Percentiles rank a stretch among this genome's conserved stretches.
Evolutionary conservation across 2,888 invertebrate species (phyloP).

Genomic region (Netelia melanura): DNA sequence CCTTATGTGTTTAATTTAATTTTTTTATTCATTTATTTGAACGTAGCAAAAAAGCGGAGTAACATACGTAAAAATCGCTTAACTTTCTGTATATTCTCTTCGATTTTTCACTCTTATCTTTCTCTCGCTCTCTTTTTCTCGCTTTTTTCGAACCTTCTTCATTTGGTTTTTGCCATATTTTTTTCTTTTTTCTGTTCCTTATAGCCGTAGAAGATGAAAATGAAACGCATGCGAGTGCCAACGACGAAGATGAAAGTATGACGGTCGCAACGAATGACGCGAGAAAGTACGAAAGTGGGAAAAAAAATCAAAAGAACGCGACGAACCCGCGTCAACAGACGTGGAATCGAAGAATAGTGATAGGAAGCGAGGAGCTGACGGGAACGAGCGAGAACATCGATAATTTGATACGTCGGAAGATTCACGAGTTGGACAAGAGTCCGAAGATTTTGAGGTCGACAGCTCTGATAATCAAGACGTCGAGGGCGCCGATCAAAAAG

Average conservation of each 20-base stretch:
- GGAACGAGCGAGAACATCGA: conserved; percentile 79
- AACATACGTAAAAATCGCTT: neutral
- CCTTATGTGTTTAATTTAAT: conserved; percentile 6
- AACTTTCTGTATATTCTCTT: conserved; percentile 30
- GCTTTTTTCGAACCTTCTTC: conserved; percentile 65
- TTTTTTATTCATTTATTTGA: conserved; percentile 11
- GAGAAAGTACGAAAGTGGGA: conserved; percentile 76
- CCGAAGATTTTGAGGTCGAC: conserved; percentile 82
- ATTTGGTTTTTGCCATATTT: conserved; percentile 73
- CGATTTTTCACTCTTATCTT: conserved; percentile 7
- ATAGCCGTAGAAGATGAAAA: conserved; percentile 81
- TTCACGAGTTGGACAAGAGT: conserved; percentile 82
- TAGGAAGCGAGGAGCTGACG: conserved; percentile 82
- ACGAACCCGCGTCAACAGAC: conserved; percentile 71
- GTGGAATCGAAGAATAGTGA: conserved; percentile 84
- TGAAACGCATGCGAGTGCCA: conserved; percentile 84
- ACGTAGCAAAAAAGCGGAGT: conserved; percentile 9
- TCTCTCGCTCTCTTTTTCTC: conserved; percentile 18
- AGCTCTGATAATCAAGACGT: conserved; percentile 83
- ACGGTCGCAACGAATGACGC: conserved; percentile 80
- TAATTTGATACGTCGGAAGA: conserved; percentile 81
- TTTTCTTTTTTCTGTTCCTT: conserved; percentile 84
- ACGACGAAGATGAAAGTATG: conserved; percentile 72
- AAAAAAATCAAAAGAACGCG: conserved; percentile 82
- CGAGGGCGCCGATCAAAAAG: conserved; percentile 76